These are phyloP conservation scores for Oopsacas minuta DNA, from an alignment of 37 sponge, comb jelly and placozoan species.

Conservation along the genomic window DNA sequence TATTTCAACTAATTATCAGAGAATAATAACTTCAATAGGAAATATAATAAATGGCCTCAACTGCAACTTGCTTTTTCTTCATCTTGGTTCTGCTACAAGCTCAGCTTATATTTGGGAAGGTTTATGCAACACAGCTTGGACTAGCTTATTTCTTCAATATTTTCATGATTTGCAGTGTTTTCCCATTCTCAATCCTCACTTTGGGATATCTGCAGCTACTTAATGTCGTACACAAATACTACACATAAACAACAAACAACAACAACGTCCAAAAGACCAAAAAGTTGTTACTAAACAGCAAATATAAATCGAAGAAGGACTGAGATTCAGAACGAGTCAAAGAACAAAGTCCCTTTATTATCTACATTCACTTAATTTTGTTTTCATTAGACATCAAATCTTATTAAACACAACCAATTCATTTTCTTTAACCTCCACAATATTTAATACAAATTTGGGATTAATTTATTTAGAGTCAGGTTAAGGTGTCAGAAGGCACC, in stretches of 20 bases:
- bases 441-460: no score
- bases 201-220: background rate
- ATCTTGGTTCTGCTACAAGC: background rate
- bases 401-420: no score
- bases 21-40: background rate
- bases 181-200: constrained; percentile 9
- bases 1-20: background rate
- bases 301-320: background rate
- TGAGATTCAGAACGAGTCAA: background rate
- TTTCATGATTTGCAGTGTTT: constrained; percentile 17
- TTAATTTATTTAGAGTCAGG: no score
- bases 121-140: background rate
- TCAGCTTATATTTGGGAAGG: background rate
- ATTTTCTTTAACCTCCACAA: no score
- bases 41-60: constrained; percentile 6
- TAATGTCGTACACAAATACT: constrained; percentile 15
- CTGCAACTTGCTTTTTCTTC: constrained; percentile 7
- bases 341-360: background rate
- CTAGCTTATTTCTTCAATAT: constrained; percentile 10
- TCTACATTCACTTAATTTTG: background rate
- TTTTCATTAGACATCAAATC: background rate
- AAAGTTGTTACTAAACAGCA: background rate
- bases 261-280: background rate
- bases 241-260: constrained; percentile 7
- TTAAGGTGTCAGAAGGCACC: no score